Percentiles rank a stretch among this genome's conserved stretches.
Evolutionary conservation across 2,113 vertebrate species (phyloP).

Genomic region (Zosterops hypoxanthus): DNA sequence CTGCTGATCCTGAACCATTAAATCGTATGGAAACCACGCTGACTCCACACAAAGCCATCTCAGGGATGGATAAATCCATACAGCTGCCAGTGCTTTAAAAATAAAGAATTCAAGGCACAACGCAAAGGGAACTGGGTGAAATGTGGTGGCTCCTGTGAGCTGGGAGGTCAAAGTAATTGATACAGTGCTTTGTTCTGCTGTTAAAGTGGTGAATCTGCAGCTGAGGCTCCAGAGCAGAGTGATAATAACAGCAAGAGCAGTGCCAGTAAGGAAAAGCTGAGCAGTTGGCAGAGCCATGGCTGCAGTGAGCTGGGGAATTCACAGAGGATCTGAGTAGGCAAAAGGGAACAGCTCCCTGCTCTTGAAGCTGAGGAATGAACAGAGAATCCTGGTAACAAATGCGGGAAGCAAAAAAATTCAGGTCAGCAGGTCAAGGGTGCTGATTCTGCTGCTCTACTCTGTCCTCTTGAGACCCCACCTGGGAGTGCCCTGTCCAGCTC

Average conservation of each 20-base stretch:
- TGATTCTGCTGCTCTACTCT: neutral
- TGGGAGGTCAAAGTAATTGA: neutral
- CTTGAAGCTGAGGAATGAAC: neutral
- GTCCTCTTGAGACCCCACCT: neutral
- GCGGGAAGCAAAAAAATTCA: neutral
- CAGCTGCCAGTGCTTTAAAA: neutral
- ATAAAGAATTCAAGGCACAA: neutral
- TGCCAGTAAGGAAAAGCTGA: neutral
- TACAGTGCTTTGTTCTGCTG: neutral
- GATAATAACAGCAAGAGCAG: neutral
- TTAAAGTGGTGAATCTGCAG: neutral
- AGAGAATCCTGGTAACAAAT: neutral
- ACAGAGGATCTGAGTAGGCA: neutral
- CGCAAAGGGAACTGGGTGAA: neutral
- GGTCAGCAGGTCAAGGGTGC: neutral
- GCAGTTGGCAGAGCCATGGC: neutral
- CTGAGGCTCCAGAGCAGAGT: neutral
- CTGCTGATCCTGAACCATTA: neutral
- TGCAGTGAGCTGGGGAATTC: neutral
- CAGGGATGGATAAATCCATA: neutral
- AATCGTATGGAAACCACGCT: neutral
- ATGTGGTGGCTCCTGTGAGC: neutral
- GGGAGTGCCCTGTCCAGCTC: neutral
- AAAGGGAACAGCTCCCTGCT: neutral
- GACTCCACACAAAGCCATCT: neutral